These are phyloP conservation scores for Gonatopus flavifemur DNA, from an alignment of 1,140 invertebrate species.

Conservation along the genomic window DNA sequence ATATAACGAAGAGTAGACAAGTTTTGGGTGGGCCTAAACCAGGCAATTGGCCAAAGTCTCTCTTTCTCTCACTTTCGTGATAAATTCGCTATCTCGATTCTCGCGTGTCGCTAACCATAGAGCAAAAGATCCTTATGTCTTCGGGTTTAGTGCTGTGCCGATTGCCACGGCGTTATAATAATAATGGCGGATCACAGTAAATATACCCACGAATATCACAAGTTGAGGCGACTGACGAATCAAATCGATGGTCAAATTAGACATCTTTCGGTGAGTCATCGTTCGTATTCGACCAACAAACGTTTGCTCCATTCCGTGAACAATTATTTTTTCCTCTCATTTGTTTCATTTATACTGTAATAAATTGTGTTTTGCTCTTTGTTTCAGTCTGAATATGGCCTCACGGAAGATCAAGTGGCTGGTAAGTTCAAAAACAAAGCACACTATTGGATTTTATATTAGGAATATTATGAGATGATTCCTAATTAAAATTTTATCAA, in stretches of 20 bases:
- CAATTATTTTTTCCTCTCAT: slow-evolving; percentile 6
- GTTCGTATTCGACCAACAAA: background rate
- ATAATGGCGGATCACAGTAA: slow-evolving; percentile 26
- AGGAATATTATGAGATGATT: too few relatives aligned
- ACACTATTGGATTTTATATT: too few relatives aligned
- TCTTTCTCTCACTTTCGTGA: slow-evolving; percentile 15
- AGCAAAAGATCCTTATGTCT: slow-evolving; percentile 4
- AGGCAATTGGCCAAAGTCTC: slow-evolving; percentile 32
- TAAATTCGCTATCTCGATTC: slow-evolving; percentile 13
- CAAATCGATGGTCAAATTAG: slow-evolving; percentile 44
- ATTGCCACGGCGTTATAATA: slow-evolving; percentile 5
- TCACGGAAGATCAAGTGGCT: slow-evolving; percentile 82
- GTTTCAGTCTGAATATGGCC: slow-evolving; percentile 80
- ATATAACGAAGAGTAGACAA: too few relatives aligned
- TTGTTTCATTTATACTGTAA: slow-evolving; percentile 8
- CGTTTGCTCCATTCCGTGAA: background rate
- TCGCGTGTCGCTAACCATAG: slow-evolving; percentile 4
- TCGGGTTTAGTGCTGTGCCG: slow-evolving; percentile 15
- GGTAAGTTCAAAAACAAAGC: slow-evolving; percentile 55
- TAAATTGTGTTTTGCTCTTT: slow-evolving; percentile 26
- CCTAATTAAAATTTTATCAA: too few relatives aligned
- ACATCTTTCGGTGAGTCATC: slow-evolving; percentile 61
- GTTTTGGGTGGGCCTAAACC: slow-evolving; percentile 12
- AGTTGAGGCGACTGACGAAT: slow-evolving; percentile 28
- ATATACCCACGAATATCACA: slow-evolving; percentile 36